Base-by-base conservation (phyloP, 2,113 vertebrate species). In the Harpagus bidentatus region DNA sequence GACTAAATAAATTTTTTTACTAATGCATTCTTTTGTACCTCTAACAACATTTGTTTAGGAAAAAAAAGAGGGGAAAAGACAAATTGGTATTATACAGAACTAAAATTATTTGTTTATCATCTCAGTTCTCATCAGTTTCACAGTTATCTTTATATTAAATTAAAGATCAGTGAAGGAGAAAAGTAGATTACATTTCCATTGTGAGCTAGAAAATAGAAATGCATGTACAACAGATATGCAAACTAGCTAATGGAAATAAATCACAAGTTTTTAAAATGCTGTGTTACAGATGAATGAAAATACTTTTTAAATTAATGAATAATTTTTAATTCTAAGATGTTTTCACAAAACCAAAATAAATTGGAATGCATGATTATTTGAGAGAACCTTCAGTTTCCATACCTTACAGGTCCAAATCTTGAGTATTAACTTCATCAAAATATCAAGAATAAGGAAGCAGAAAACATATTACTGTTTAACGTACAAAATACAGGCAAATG, bases 121-220 rank as follows among this genome's bases (percentile, higher is more conserved):
- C 36, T 59, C 34, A 15, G n/a, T 42, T 86, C 88, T 82, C 84
- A 90, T 81, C 83, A 76, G 58, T 88, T 85, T 72, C 77, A 38
- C 43, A 28, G 31, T 91, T 93, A 84, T 87, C 66, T 90, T 52
- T 90, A 15, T 90, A 78, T 94, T 87, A 90, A 93, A 92, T 95
- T 87, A 77, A 93, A 86, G 71, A 94, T 70, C 91, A 95, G 80
- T 71, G 79, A 76, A 94, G 94, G 72, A 81, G 94, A 91, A 97
- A 91, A 79, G 86, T 72, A 85, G 77, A 67, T 97, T 84, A 45
- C 71, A 9, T 96, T 96, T 82, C 26, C 94, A 58, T 74, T 89
- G 89, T 86, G 76, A 62, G 81, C 28, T 86, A 45, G 66, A 15
- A 92, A 97, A 65, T 50, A 86, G 96, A 87, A 83, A 16, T 53